Evolutionary conservation across 2,888 invertebrate species (phyloP), one percentile per base, ranked within the genome.

Genomic region (Sphecodes monilicornis): DNA sequence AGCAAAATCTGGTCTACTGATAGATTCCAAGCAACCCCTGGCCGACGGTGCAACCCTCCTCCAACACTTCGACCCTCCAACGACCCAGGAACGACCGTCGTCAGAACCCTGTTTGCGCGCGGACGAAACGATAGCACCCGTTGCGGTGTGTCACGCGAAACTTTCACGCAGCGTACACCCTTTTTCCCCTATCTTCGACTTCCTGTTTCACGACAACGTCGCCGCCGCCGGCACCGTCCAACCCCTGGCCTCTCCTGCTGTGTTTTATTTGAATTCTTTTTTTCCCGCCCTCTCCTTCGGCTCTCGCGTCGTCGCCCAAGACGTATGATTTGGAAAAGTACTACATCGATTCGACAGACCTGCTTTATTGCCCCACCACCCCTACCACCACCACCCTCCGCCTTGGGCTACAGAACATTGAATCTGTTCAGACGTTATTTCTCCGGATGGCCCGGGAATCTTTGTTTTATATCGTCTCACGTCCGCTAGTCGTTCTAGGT

Each of bases 71-170:
- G 13, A 22, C 39, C 68, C 36, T 36, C 11, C 13, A 68, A 11
- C 32, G n/a, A 60, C 16, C 57, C 57, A 16, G 57, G 16, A 60
- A 60, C 57, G 57, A 60, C 26, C 57, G 26, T 46, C 60, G 22
- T 39, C 64, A 16, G 32, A 36, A 54, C 64, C 29, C 41, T 57
- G 29, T 41, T 22, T 41, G 36, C 39, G n/a, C 41, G 26, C 50
- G 68, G 43, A 75, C 76, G 68, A 54, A 72, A 78, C 80, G 84
- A 80, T 84, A 84, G 41, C 72, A 77, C 54, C 60, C 84, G 54
- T 36, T 13, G 74, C 70, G 68, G 68, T 5, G 81, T 76, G 86
- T 84, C 86, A 85, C 86, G 86, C 86, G 64, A 86, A 84, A 77
- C 80, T 84, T 86, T 76, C 79, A 80, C 85, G 79, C 79, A 66